Evolutionary conservation across 1,140 invertebrate species (phyloP).

Genomic region (Dendrolimus punctatus): DNA sequence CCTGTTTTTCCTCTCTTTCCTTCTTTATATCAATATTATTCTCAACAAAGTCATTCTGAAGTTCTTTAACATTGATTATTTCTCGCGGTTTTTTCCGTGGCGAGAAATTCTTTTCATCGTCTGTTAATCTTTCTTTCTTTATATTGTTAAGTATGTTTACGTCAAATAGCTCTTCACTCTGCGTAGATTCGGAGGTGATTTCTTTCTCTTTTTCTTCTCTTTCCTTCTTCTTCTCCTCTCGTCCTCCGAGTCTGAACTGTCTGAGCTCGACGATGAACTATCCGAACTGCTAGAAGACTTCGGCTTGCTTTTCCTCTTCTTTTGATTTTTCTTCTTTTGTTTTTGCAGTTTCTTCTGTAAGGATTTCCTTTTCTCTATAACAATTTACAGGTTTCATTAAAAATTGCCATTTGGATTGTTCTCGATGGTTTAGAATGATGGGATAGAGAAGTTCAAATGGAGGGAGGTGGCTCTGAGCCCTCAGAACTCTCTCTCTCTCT

Average conservation of each 20-base stretch:
- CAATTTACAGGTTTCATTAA: not conserved
- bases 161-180: constrained; percentile 54
- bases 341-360: constrained; percentile 43
- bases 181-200: constrained; percentile 31
- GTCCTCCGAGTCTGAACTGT: constrained; percentile 30
- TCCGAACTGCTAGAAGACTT: constrained; percentile 34
- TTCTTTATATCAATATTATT: constrained; percentile 51
- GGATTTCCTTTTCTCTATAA: constrained; percentile 35
- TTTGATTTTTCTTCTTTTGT: constrained; percentile 35
- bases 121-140: constrained; percentile 50
- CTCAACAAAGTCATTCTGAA: constrained; percentile 53
- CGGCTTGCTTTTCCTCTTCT: constrained; percentile 37
- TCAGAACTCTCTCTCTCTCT: too few species aligned
- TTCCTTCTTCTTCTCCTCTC: constrained; percentile 33
- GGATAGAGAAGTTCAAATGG: too few species aligned
- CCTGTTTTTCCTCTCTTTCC: constrained; percentile 22
- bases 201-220: constrained; percentile 35
- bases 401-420: too few species aligned
- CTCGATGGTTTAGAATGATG: too few species aligned
- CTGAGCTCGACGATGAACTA: constrained; percentile 17
- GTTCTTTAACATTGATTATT: constrained; percentile 60
- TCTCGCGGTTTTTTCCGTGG: constrained; percentile 46
- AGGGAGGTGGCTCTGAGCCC: too few species aligned
- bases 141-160: constrained; percentile 61
- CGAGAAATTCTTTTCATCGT: constrained; percentile 54